Percentiles rank a stretch among this genome's conserved stretches.
Evolutionary conservation across 37 sponge, comb jelly and placozoan species (phyloP).

Genomic region (Cladorhizidae sp.): DNA sequence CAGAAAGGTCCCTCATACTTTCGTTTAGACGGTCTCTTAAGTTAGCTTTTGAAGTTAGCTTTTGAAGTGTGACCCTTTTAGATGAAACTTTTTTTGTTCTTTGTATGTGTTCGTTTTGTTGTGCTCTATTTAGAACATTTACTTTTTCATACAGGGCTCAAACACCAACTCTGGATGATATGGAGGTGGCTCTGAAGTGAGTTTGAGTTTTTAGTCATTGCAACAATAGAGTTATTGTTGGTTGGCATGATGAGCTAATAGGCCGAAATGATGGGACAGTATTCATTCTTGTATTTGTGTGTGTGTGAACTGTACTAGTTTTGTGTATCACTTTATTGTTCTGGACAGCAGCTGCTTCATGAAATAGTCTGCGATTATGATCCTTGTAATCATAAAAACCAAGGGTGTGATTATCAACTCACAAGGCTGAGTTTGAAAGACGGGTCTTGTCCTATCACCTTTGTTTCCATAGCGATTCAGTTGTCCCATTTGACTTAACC

Average conservation of each 20-base stretch:
- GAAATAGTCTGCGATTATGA: slow-evolving; percentile 3
- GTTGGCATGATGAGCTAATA: slow-evolving; percentile 27
- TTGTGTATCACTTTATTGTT: no score
- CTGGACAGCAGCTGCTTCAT: background rate
- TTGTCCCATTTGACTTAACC: background rate
- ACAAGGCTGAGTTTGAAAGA: slow-evolving; percentile 25
- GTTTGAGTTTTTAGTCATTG: background rate
- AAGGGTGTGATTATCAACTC: slow-evolving; percentile 21
- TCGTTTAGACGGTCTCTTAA: no score
- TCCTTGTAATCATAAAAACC: background rate
- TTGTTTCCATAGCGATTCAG: background rate
- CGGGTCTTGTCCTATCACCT: background rate
- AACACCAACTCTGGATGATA: slow-evolving; percentile 57
- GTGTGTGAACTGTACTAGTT: slow-evolving; percentile 19
- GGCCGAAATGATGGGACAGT: slow-evolving; percentile 11
- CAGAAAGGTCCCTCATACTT: no score
- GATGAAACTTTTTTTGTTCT: no score
- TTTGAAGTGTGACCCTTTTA: no score
- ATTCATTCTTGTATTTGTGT: slow-evolving; percentile 47
- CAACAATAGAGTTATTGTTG: background rate
- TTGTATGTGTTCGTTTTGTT: no score
- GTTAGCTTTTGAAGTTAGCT: no score
- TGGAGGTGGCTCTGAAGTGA: slow-evolving; percentile 30
- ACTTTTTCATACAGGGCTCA: slow-evolving; percentile 12
- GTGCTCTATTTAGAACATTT: background rate